Conservation (phyloP, 2,113 vertebrate species). For the Lepus europaeus region DNA sequence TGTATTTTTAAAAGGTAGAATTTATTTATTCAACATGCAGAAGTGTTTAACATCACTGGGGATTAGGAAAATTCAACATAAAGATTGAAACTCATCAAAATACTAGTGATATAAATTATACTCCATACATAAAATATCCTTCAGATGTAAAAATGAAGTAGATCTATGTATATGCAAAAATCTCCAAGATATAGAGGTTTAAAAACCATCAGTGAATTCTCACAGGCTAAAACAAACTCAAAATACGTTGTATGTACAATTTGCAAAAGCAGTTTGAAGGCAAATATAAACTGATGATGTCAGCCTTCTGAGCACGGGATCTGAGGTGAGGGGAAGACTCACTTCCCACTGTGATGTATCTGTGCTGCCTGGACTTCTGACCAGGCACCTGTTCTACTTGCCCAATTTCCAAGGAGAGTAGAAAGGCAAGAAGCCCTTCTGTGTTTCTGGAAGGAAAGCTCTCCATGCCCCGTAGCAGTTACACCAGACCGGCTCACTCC, state of each 20-base stretch:
- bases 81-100: not conserved
- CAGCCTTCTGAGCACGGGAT: constrained; percentile 22
- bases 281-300: not conserved
- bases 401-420: not conserved
- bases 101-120: not conserved
- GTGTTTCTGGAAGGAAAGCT: constrained; percentile 27
- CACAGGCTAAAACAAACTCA: not conserved
- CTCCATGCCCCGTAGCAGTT: not conserved
- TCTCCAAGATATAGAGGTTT: not conserved
- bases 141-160: not conserved
- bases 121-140: not conserved
- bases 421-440: not conserved
- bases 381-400: not conserved
- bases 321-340: not conserved
- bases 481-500: not conserved
- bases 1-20: constrained; percentile 1
- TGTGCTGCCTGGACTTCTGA: not conserved
- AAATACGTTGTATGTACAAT: not conserved
- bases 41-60: too few relatives aligned
- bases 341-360: constrained; percentile 13
- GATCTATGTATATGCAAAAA: not conserved
- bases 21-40: not conserved
- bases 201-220: constrained; percentile 8
- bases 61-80: not conserved
- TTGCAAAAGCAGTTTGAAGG: not conserved